phyloP scores from a whole-genome alignment of 1,140 invertebrate species.

The Paraescarpia echinospica region DNA sequence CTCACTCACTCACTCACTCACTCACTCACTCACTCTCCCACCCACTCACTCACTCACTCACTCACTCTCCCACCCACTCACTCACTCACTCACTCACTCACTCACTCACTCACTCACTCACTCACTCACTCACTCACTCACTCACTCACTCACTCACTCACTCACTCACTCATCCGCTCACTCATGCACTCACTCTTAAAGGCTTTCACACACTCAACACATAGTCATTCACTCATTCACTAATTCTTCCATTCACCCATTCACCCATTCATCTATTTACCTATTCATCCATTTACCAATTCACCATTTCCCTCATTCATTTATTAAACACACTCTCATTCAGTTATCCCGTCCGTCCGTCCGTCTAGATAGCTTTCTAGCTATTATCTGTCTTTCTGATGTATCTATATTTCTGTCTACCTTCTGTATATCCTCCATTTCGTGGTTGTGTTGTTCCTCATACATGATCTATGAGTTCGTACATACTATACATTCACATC shows the following conservation, averaged over 20 bases:
- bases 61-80: neutral
- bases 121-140: neutral
- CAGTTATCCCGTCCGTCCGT: too few species aligned
- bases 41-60: neutral
- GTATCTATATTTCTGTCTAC: too few species aligned
- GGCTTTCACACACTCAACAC: conserved; percentile 16
- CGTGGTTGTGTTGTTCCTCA: too few species aligned
- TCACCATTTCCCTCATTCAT: too few species aligned
- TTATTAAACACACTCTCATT: too few species aligned
- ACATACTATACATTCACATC: too few species aligned
- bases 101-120: neutral
- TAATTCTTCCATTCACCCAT: conserved; percentile 21
- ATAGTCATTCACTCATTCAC: conserved; percentile 24
- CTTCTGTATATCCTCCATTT: too few species aligned
- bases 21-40: conserved; percentile 28
- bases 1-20: conserved; percentile 26
- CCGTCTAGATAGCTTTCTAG: too few species aligned
- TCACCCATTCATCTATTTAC: conserved; percentile 26
- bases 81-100: neutral
- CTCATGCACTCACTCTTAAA: neutral
- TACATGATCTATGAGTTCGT: too few species aligned
- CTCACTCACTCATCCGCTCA: neutral
- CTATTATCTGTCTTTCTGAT: too few species aligned
- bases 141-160: neutral
- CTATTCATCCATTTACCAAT: neutral